Evolutionary conservation across 2,888 invertebrate genomes (phyloP).

Genomic region (Syrista parreyssii): DNA sequence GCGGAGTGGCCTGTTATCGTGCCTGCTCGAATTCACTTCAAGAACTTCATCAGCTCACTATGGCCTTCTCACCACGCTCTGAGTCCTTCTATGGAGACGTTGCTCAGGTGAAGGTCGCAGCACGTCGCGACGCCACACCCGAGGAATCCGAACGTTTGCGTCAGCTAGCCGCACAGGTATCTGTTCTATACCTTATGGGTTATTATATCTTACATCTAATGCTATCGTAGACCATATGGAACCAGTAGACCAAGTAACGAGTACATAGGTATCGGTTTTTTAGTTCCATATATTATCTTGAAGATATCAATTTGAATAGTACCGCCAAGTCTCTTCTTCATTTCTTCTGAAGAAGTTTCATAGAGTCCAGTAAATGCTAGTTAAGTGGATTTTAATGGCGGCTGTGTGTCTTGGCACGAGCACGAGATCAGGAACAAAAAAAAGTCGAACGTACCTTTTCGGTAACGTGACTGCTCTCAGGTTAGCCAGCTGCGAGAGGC

Average conservation of each 20-base stretch:
- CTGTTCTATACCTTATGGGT: constrained; percentile 15
- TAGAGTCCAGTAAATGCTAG: background rate
- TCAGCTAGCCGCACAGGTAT: constrained; percentile 86
- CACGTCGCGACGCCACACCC: constrained; percentile 85
- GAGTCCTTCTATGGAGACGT: constrained; percentile 95
- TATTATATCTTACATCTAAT: background rate
- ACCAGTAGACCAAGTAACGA: background rate
- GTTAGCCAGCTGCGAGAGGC: constrained; percentile 66
- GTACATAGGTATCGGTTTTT: background rate
- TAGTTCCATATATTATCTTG: background rate
- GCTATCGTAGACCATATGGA: background rate
- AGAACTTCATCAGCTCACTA: constrained; percentile 87
- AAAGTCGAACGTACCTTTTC: constrained; percentile 18
- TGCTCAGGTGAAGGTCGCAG: constrained; percentile 93
- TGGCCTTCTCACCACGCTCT: constrained; percentile 91
- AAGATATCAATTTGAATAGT: background rate
- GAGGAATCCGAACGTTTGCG: constrained; percentile 87
- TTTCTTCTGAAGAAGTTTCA: background rate
- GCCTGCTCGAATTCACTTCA: constrained; percentile 89
- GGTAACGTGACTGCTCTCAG: constrained; percentile 49
- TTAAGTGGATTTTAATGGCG: background rate
- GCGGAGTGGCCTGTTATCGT: constrained; percentile 83
- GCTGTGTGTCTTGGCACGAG: background rate
- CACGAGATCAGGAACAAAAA: background rate
- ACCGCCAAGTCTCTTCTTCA: background rate